Base-by-base conservation (phyloP, 2,797 vertebrate genomes). In the Pygocentrus nattereri region DNA sequence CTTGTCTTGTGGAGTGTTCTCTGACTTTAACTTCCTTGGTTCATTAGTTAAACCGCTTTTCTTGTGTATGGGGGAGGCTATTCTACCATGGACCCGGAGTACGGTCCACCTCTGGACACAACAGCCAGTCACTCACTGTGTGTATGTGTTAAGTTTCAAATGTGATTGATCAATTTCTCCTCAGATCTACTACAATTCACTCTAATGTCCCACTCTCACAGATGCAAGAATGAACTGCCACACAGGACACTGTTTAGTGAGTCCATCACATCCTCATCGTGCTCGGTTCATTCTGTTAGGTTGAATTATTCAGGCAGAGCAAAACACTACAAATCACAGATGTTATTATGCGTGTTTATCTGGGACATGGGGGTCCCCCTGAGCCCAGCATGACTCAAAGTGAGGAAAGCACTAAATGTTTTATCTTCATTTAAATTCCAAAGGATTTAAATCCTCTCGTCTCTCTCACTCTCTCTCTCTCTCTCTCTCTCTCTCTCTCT, bases 331-430 rank as follows among this genome's bases (percentile, higher is more conserved):
- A 61, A 52, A 74, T 49, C 47, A 25, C 47, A 27, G 30, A 65
- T 4, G 19, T 59, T 76, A 62, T 58, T 58, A 8, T 65, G 50
- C 68, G 58, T 64, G 44, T 76, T 78, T 65, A 82, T 74, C 65
- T 44, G 19, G 76, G 59, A 31, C 38, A 56, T 21, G 25, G 31
- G n/a, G 15, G 44, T 78, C 41, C 76, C 61, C 18, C 34, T 49
- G 61, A 56, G 18, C n/a, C n/a, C 19, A 52, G 18, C 25, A 74
- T 1, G 76, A 47, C 75, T 73, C 81, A 12, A 61, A 77, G 74
- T 31, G 74, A 76, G 74, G 67, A 77, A 77, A 77, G 30, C 15
- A 1, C 11, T 79, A 52, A 82, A 77, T 74, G 54, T 74, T 83
- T 83, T 15, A 74, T 69, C 76, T 21, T 34, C 54, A 15, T 78